Conservation (phyloP, 1,140 invertebrate species). For the Papilio glaucus region DNA sequence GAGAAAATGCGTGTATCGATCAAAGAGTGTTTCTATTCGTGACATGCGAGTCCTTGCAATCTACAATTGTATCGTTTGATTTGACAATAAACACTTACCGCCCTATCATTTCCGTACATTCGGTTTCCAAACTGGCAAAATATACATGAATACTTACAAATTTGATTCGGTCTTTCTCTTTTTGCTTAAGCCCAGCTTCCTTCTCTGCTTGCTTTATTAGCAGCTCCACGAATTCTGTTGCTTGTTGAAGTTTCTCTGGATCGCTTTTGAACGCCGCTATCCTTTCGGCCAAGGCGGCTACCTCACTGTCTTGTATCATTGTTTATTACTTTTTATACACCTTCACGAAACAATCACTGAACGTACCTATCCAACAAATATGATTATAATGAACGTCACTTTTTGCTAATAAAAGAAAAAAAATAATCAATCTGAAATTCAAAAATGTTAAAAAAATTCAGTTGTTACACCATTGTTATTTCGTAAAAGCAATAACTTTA, state of each 20-base stretch:
- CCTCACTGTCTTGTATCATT: slow-evolving; percentile 73
- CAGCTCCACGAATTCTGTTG: slow-evolving; percentile 80
- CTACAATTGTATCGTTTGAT: slow-evolving; percentile 66
- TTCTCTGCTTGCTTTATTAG: slow-evolving; percentile 79
- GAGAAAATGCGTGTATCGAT: slow-evolving; percentile 43
- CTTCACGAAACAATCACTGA: slow-evolving; percentile 2
- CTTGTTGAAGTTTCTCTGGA: slow-evolving; percentile 77
- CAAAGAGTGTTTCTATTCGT: slow-evolving; percentile 59
- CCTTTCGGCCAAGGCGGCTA: slow-evolving; percentile 64
- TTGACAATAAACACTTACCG: slow-evolving; percentile 74
- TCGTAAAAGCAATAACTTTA: slow-evolving; percentile 37
- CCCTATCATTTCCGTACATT: slow-evolving; percentile 74
- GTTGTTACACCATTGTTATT: slow-evolving; percentile 27
- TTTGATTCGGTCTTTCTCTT: slow-evolving; percentile 81
- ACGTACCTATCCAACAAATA: slow-evolving; percentile 30
- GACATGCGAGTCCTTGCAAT: slow-evolving; percentile 70
- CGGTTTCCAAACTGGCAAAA: slow-evolving; percentile 72
- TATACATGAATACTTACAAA: slow-evolving; percentile 82
- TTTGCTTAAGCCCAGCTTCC: slow-evolving; percentile 80
- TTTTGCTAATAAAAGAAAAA: background rate
- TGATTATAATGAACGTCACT: slow-evolving; percentile 18
- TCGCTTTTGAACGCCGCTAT: slow-evolving; percentile 78
- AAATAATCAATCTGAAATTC: background rate
- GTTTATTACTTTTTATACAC: slow-evolving; percentile 42
- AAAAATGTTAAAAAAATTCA: background rate